These are phyloP conservation scores for Agrilus mali DNA, from an alignment of 2,888 invertebrate species.

Conservation along the genomic window DNA sequence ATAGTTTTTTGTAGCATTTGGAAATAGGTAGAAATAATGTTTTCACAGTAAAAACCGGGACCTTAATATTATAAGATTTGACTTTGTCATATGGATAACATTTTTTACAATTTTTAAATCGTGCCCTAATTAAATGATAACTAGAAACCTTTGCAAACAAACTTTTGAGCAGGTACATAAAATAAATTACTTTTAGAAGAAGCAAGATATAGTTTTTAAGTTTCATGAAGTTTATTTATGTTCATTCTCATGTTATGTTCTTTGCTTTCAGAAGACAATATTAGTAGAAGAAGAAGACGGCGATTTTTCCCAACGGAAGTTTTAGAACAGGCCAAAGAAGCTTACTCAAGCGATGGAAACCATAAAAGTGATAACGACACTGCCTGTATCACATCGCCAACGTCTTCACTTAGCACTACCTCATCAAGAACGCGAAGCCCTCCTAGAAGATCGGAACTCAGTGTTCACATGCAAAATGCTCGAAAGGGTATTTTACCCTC, in stretches of 20 bases:
- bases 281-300: slow-evolving; percentile 23
- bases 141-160: too few species aligned
- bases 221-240: too few species aligned
- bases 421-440: slow-evolving; percentile 12
- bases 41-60: too few species aligned
- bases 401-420: slow-evolving; percentile 23
- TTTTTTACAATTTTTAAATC: too few species aligned
- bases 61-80: too few species aligned
- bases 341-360: slow-evolving; percentile 12
- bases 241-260: neutral
- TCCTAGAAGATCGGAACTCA: slow-evolving; percentile 26
- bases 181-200: too few species aligned
- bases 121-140: too few species aligned
- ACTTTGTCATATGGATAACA: too few species aligned
- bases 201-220: too few species aligned
- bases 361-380: slow-evolving; percentile 20
- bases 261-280: slow-evolving; percentile 21
- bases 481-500: slow-evolving; percentile 24
- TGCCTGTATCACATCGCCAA: slow-evolving; percentile 18
- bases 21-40: too few species aligned
- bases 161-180: too few species aligned
- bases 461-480: slow-evolving; percentile 34
- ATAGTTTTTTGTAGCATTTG: too few species aligned
- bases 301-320: slow-evolving; percentile 28
- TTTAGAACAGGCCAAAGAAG: slow-evolving; percentile 19